Base-by-base conservation (phyloP, 2,113 vertebrate genomes). In the Chauna torquata region DNA sequence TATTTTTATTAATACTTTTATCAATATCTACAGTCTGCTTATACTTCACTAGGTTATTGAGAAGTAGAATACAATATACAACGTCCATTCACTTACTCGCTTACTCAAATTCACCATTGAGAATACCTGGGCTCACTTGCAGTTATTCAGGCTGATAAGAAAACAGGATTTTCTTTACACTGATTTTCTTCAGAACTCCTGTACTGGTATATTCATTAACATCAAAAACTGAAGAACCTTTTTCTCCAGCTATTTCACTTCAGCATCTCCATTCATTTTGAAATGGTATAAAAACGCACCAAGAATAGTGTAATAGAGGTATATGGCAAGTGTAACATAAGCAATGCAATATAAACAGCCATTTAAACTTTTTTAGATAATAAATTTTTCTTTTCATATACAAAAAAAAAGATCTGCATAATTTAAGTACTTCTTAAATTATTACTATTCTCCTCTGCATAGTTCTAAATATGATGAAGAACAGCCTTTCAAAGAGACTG, bases 391-490 rank as follows among this genome's bases (percentile, higher is more conserved):
- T 32, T 66, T 72, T n/a, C n/a, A n/a, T n/a, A n/a, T n/a, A n/a
- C n/a, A 11, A 91, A 88, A 90, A 71, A 42, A 88, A 92, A 69
- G 36, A 11, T 55, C n/a, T 85, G 23, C 38, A 82, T 65, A 88
- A 93, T 94, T 72, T 47, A 90, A 57, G 36, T 77, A 72, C 45
- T 82, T 91, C 40, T 72, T 88, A 75, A 92, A 87, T 94, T 90
- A 82, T 87, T 68, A 27, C 47, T 85, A 6, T 64, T 94, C n/a
- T 92, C 16, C 23, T 90, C 45, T 66, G 19, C 32, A 17, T 59
- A 66, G 14, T 40, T 93, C 28, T 71, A 64, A 90, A 94, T 38
- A 59, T 72, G 57, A 62, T 25, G 36, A 91, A 66, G 44, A 84
- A 58, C 14, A 83, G 50, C 12, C 11, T 83, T 92, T 77, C 68